These are phyloP conservation scores for Drosophila merina DNA, from an alignment of 2,888 invertebrate genomes.

Conservation along the genomic window DNA sequence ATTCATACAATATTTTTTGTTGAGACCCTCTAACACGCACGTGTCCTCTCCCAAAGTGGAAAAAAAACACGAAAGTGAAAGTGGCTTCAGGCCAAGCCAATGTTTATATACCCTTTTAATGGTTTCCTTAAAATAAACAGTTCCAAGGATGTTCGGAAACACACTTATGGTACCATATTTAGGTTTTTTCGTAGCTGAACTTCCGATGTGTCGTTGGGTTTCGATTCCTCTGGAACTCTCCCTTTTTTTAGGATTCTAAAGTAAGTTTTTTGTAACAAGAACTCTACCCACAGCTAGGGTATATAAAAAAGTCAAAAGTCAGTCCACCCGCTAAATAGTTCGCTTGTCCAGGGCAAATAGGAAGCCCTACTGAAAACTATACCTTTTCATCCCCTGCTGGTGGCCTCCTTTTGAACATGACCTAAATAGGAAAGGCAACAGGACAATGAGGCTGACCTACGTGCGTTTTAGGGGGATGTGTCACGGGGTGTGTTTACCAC, in stretches of 20 bases:
- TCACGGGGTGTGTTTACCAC: conserved; percentile 27
- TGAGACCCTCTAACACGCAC: conserved; percentile 38
- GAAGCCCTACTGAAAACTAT: neutral
- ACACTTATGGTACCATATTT: neutral
- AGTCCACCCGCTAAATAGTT: neutral
- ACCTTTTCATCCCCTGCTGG: conserved; percentile 6
- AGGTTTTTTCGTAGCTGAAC: neutral
- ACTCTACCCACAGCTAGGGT: neutral
- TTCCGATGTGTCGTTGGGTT: neutral
- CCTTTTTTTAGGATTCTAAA: no score
- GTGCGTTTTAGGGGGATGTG: conserved; percentile 25
- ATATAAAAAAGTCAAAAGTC: conserved; percentile 10
- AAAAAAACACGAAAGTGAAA: conserved; percentile 3
- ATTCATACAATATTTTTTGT: neutral
- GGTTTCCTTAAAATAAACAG: neutral
- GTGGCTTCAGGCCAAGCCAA: neutral
- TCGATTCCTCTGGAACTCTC: neutral
- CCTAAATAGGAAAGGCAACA: conserved; percentile 64
- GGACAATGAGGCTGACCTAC: conserved; percentile 35
- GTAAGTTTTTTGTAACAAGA: no score
- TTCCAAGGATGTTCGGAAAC: neutral
- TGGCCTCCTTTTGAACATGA: conserved; percentile 57
- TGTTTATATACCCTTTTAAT: neutral
- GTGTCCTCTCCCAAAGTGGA: conserved; percentile 36
- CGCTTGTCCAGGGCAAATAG: conserved; percentile 3